Base-by-base conservation (phyloP, 2,113 vertebrate species). In the Amblyopsis rosae region DNA sequence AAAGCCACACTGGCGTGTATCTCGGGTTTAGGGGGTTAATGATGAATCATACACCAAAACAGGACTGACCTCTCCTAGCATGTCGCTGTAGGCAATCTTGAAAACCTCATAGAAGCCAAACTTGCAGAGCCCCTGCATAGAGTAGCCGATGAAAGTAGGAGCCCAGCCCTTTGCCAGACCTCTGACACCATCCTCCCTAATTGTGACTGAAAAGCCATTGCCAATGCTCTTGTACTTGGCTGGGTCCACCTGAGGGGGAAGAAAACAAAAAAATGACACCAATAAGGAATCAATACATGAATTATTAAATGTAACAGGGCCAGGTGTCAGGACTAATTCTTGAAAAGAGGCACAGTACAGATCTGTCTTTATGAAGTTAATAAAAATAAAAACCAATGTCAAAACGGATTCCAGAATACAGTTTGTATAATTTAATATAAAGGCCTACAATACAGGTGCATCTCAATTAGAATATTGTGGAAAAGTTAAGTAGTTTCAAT, bases 101-200 rank as follows among this genome's bases (percentile, higher is more conserved):
- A 99, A 99, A 80, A 98, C 93, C 92, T 99, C 98, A 83, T 99
- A 99, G 90, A 99, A 98, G 69, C 98, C 98, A 77, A 99, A 99
- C 88, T 99, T 99, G 94, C 98, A 99, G 57, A 99, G 94, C 1
- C 98, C 98, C 82, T 99, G 98, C 96, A 99, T 93, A 72, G 98
- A 99, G 84, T 99, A 99, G 19, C 98, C 98, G 35, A 98, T 92
- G 82, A 98, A 99, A 58, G 98, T 99, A 16, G 98, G 98, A 15
- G 98, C 98, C 98, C 98, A 99, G 81, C 98, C 98, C 78, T 97
- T 99, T 3, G 93, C 98, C 88, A 99, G 90, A 12, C 98, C 98
- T 74, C 96, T 92, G 73, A 96, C 49, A 0, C 98, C 97, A 87
- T 99, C 98, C 87, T 99, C 98, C 16, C 86, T 94, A 62, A 99